These are phyloP conservation scores for Parauchenoglanis punctatus DNA, from an alignment of 2,797 vertebrate genomes.

Conservation along the genomic window DNA sequence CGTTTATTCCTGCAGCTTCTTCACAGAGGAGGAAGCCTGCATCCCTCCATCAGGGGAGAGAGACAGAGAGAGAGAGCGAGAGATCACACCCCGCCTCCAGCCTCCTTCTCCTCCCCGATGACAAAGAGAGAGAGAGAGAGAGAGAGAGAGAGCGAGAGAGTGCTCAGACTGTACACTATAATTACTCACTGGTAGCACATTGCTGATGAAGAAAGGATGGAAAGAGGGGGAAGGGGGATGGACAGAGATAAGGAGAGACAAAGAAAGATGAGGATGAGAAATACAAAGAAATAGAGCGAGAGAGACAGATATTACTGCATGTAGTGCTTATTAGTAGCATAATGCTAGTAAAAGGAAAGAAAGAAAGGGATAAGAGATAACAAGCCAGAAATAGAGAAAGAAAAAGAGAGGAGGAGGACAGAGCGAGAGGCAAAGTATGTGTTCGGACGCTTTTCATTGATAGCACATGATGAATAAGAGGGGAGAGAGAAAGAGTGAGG, in stretches of 20 bases:
- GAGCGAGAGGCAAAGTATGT: not conserved
- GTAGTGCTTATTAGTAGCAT: not conserved
- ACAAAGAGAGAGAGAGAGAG: slow-evolving; percentile 26
- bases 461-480: slow-evolving; percentile 24
- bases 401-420: not conserved
- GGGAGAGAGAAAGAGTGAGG: not conserved
- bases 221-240: slow-evolving; percentile 13
- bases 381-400: not conserved
- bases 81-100: slow-evolving; percentile 30
- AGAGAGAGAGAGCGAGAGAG: not conserved
- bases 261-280: not conserved
- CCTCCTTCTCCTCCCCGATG: slow-evolving; percentile 27
- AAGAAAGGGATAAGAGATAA: not conserved
- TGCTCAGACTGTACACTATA: slow-evolving; percentile 23
- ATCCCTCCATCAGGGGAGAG: slow-evolving; percentile 34
- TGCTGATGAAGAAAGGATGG: slow-evolving; percentile 24
- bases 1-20: slow-evolving; percentile 40
- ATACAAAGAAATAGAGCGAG: not conserved
- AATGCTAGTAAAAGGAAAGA: not conserved
- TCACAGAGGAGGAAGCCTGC: slow-evolving; percentile 33
- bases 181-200: slow-evolving; percentile 37
- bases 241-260: slow-evolving; percentile 28
- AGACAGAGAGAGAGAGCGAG: not conserved
- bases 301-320: not conserved
- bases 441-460: slow-evolving; percentile 6